Percentiles rank a stretch among this genome's conserved stretches.
Evolutionary conservation across 2,888 invertebrate species (phyloP).

Genomic region (Hypomecis punctinalis): DNA sequence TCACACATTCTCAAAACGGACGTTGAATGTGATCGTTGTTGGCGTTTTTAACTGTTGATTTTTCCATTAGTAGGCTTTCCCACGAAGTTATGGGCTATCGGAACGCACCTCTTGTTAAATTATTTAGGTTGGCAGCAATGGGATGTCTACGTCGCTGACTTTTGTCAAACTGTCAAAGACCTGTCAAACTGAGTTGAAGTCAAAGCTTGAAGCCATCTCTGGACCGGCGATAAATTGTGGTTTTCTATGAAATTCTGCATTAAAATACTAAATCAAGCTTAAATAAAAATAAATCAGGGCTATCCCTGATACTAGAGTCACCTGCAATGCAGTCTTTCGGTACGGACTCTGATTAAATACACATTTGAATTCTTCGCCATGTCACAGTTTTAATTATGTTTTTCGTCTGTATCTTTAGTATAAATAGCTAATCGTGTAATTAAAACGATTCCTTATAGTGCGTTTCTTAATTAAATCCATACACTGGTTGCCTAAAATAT

Average conservation of each 20-base stretch:
- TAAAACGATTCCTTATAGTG: background rate
- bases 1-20: no score
- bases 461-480: background rate
- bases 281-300: slow-evolving; percentile 39
- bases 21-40: no score
- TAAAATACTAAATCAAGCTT: background rate
- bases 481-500: background rate
- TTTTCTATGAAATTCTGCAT: slow-evolving; percentile 2
- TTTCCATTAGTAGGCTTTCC: no score
- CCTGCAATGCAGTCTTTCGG: slow-evolving; percentile 62
- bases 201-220: no score
- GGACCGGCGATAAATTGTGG: slow-evolving; percentile 21
- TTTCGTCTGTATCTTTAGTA: background rate
- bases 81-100: no score
- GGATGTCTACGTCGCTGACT: slow-evolving; percentile 67
- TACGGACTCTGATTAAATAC: slow-evolving; percentile 50
- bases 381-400: slow-evolving; percentile 7
- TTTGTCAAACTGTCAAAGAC: slow-evolving; percentile 58
- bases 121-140: slow-evolving; percentile 50
- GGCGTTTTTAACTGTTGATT: no score
- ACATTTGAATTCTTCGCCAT: slow-evolving; percentile 9
- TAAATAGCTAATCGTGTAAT: background rate
- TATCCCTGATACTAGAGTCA: slow-evolving; percentile 41
- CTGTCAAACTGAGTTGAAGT: slow-evolving; percentile 39
- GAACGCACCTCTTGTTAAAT: no score